Evolutionary conservation across 2,888 invertebrate species (phyloP).

Genomic region (Apamea crenata): DNA sequence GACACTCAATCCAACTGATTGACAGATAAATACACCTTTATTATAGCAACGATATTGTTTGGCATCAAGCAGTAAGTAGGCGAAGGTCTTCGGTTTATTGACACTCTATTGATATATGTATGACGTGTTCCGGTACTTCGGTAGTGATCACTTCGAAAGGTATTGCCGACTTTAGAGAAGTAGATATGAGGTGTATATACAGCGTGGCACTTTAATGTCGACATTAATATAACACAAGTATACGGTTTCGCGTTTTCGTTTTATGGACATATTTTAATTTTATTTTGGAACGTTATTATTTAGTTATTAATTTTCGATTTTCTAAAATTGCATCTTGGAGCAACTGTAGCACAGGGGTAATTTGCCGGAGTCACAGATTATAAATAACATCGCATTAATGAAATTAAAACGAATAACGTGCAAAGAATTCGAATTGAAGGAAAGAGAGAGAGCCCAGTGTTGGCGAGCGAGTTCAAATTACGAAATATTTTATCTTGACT

Average conservation of each 20-base stretch:
- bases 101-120: conserved; percentile 51
- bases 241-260: neutral
- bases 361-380: neutral
- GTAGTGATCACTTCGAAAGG: conserved; percentile 34
- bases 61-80: conserved; percentile 63
- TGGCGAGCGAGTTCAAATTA: too few species aligned
- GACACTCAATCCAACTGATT: conserved; percentile 67
- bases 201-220: neutral
- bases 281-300: neutral
- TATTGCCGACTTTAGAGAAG: conserved; percentile 19
- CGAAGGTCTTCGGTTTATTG: conserved; percentile 58
- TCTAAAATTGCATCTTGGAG: neutral
- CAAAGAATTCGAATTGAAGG: neutral
- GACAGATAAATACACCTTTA: conserved; percentile 74
- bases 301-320: neutral
- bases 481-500: too few species aligned
- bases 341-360: neutral
- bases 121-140: conserved; percentile 36
- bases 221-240: neutral
- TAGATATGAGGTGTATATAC: neutral
- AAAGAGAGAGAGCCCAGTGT: neutral
- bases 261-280: neutral
- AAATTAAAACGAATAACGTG: neutral
- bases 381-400: neutral
- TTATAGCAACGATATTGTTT: conserved; percentile 68